A percentile compares a stretch with the other conserved stretches of the same genome.
Evolutionary conservation across 2,113 vertebrate species (phyloP).

Genomic region (Mesitornis unicolor): DNA sequence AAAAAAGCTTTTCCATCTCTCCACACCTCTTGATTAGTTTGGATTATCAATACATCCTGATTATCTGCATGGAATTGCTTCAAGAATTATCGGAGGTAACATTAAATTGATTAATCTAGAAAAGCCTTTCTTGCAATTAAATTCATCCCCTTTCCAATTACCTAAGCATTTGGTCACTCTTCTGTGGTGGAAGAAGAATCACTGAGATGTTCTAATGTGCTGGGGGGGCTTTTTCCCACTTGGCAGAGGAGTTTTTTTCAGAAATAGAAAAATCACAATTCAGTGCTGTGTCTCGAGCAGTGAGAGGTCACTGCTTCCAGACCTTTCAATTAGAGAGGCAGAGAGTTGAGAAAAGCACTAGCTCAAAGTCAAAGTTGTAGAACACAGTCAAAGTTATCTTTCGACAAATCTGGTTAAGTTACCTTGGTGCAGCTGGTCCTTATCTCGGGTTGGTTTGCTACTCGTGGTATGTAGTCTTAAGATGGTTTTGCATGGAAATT

Average conservation of each 20-base stretch:
- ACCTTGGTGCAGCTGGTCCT: background rate
- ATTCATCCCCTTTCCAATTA: constrained; percentile 38
- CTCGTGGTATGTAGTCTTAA: background rate
- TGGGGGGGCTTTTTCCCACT: background rate
- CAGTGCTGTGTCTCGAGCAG: background rate
- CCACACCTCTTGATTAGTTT: constrained; percentile 20
- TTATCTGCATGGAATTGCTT: constrained; percentile 45
- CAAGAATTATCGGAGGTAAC: constrained; percentile 52
- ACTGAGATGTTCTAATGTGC: background rate
- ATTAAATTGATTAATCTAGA: constrained; percentile 62
- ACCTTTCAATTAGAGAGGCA: constrained; percentile 8
- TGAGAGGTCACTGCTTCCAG: background rate
- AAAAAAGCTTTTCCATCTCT: constrained; percentile 3
- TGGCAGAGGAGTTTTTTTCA: background rate
- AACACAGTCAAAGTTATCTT: background rate
- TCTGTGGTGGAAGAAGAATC: background rate
- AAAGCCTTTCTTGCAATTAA: constrained; percentile 59
- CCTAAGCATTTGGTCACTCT: background rate
- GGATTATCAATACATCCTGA: constrained; percentile 62
- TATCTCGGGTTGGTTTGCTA: background rate
- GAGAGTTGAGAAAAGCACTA: background rate
- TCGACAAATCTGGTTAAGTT: background rate
- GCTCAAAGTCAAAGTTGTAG: background rate
- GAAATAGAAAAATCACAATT: background rate
- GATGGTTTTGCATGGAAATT: background rate